Evolutionary conservation across 2,888 invertebrate genomes (phyloP), one percentile per base, ranked within the genome.

Genomic region (Anorthoa munda): DNA sequence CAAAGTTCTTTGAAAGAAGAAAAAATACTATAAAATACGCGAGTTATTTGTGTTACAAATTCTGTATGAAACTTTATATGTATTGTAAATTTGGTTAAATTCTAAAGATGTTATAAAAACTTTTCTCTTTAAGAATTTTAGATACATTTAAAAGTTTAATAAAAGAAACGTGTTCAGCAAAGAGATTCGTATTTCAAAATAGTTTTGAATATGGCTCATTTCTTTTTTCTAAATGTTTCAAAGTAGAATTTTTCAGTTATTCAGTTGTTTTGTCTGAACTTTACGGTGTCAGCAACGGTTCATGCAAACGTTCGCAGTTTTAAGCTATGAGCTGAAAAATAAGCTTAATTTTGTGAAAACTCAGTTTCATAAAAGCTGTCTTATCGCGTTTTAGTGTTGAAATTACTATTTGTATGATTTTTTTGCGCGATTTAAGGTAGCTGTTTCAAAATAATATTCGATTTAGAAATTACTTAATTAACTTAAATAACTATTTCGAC

Each of bases 1-100:
- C 21, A 50, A 73, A 78, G 51, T 77, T 82, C 13, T 64, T 78
- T 51, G n/a, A 48, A 64, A 82, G 58, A 68, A 82, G 58, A 77
- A 72, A 53, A 68, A 78, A 78, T 55, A 53, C 65, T 58, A 79
- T 73, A 66, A 81, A 74, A 55, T 51, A 59, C 69, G 51, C 15
- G 51, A 46, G 26, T 82, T 72, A 77, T 81, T 58, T 76, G 53
- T 46, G 50, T 51, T 23, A 50, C 53, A 63, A 70, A 78, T 74
- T 83, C 39, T 69, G n/a, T 23, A 66, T 64, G 26, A 69, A 78
- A 73, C 55, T 78, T 82, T 82, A 51, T 67, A 26, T 68, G 31
- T 60, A 31, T 63, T 72, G 63, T 56, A 13, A 66, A 70, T 77
- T 77, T 73, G 61, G 26, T 59, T 21, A 60, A 70, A 66, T 81